Evolutionary conservation across 2,797 vertebrate genomes (phyloP).

Genomic region (Sebastes flavidus): DNA sequence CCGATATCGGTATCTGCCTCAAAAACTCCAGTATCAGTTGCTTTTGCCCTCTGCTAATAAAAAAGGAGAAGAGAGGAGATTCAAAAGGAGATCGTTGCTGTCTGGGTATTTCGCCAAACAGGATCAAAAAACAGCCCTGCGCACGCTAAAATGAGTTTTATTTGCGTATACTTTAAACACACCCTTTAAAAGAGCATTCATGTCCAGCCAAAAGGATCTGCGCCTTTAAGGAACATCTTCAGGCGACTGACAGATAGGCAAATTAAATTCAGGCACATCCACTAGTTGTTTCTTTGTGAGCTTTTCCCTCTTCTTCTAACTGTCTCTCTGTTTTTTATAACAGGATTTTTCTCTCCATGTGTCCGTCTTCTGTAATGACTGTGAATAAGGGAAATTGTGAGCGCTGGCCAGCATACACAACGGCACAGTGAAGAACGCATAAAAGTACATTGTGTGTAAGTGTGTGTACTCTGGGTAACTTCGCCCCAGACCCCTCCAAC

Average conservation of each 20-base stretch:
- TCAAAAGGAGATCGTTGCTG: background rate
- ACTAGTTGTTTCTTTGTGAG: conserved; percentile 25
- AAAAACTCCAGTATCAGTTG: background rate
- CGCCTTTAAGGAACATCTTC: conserved; percentile 23
- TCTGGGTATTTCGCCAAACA: background rate
- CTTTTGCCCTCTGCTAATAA: background rate
- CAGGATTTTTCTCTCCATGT: conserved; percentile 31
- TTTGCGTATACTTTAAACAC: background rate
- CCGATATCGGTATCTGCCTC: background rate
- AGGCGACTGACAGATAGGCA: background rate
- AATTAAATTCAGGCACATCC: conserved; percentile 33
- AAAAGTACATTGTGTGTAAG: conserved; percentile 57
- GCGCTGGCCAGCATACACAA: conserved; percentile 33
- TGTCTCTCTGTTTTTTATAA: background rate
- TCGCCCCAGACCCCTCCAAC: conserved; percentile 35
- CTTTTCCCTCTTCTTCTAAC: background rate
- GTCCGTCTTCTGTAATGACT: conserved; percentile 46
- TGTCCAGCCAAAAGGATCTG: conserved; percentile 8
- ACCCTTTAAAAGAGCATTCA: background rate
- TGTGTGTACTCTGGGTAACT: conserved; percentile 67
- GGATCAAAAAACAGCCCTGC: background rate
- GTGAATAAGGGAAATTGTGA: conserved; percentile 45
- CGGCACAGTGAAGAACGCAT: conserved; percentile 33
- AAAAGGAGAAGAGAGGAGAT: background rate
- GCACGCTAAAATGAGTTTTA: background rate